Evolutionary conservation across 2,113 vertebrate genomes (phyloP), one percentile per base, ranked within the genome.

Genomic region (Elgaria multicarinata): DNA sequence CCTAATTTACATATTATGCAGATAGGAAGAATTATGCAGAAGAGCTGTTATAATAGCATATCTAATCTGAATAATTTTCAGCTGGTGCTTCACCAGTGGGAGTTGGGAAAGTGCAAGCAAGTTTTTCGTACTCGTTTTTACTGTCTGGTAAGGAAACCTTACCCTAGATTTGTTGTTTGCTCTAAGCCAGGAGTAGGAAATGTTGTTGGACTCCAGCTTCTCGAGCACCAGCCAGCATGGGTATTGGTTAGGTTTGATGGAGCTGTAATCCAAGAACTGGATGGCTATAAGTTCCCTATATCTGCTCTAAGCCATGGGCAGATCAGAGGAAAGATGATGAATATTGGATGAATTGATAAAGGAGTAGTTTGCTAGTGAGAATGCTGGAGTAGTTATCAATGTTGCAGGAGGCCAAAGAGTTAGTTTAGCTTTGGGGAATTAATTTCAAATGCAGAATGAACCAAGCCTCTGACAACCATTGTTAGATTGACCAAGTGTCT

Each of bases 1-100:
- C 26, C 72, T 77, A 6, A 77, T 86, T 86, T 44, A 39, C 85
- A 86, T 76, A 62, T 33, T 77, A 86, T 77, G 85, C 13, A 86
- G 64, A 86, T 77, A 6, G 55, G 55, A 20, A 3, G 12, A 33
- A 86, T 86, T 76, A 86, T 77, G n/a, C 55, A 76, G 53, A 50
- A 39, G 55, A 64, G 22, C 64, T 76, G 53, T 26, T 62, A 77
- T 2, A 77, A 77, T 77, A 86, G 13, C 85, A 86, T 86, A 75
- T 14, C 22, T 62, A 58, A 62, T 85, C 39, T 78, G 39, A 33
- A 7, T 87, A 78, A 66, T 87, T 66, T 66, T 62, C 58, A 64
- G 28, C 75, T 77, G 74, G 74, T 87, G 7, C 74, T 42, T 86
- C 42, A 4, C 4, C 50, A 64, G 44, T 86, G 85, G 66, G 46